These are phyloP conservation scores for Pomatorhinus ruficollis DNA, from an alignment of 2,113 vertebrate species.

Conservation along the genomic window DNA sequence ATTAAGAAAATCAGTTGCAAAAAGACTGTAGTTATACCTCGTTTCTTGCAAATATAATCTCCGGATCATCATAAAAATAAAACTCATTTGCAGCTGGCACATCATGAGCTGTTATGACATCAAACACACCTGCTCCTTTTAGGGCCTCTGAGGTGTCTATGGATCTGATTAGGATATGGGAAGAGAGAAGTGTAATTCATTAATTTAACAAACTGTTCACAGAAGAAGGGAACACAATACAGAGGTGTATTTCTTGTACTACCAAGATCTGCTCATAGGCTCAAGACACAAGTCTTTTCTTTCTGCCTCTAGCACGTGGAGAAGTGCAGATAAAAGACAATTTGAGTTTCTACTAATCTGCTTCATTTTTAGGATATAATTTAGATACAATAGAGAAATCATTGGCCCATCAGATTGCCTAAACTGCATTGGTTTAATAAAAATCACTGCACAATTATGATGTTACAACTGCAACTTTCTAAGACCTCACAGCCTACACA, in stretches of 20 bases:
- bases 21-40: constrained; percentile 36
- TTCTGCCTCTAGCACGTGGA: not conserved
- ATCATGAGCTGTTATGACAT: constrained; percentile 71
- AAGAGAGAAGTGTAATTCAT: not conserved
- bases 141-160: constrained; percentile 70
- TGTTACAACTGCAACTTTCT: not conserved
- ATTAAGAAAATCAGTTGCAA: not conserved
- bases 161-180: constrained; percentile 45
- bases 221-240: not conserved
- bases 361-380: not conserved
- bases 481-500: not conserved
- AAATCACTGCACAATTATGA: not conserved
- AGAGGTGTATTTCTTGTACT: not conserved
- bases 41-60: constrained; percentile 64
- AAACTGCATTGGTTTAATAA: not conserved
- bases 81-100: constrained; percentile 73
- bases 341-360: not conserved
- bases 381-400: not conserved
- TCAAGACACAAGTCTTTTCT: not conserved
- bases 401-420: not conserved
- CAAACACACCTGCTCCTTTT: constrained; percentile 58
- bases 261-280: not conserved
- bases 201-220: not conserved
- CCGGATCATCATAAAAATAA: not conserved
- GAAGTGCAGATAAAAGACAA: not conserved